phyloP scores from a whole-genome alignment of 2,888 invertebrate genomes.

The Trissolcus japonicus region DNA sequence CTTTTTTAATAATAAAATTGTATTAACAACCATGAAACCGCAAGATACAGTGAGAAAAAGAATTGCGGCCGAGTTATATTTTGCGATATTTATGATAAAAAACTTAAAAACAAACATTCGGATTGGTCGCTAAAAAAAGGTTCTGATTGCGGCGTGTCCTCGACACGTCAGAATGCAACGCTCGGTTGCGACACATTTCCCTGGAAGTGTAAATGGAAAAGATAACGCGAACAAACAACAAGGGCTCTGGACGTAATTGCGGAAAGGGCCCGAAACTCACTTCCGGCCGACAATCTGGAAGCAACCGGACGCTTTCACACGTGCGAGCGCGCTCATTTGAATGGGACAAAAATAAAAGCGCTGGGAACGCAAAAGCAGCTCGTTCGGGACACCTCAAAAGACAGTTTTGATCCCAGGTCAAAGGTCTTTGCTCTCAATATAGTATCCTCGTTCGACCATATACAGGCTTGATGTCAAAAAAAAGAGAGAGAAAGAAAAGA shows the following conservation, averaged over 20 bases:
- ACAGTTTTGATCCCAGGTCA: too few species aligned
- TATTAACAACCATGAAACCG: too few species aligned
- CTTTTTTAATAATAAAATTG: not conserved
- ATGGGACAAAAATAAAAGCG: slow-evolving; percentile 22
- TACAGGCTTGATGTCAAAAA: too few species aligned
- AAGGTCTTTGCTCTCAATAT: too few species aligned
- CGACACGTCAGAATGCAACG: slow-evolving; percentile 4
- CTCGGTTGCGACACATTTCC: slow-evolving; percentile 4
- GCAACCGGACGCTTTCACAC: slow-evolving; percentile 37
- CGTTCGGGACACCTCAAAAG: too few species aligned
- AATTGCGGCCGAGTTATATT: too few species aligned
- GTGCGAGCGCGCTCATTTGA: slow-evolving; percentile 30
- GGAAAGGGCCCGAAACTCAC: slow-evolving; percentile 66
- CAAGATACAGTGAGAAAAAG: too few species aligned
- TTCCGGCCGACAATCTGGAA: slow-evolving; percentile 63
- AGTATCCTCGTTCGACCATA: too few species aligned
- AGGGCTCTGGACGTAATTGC: slow-evolving; percentile 63
- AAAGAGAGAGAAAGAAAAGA: too few species aligned
- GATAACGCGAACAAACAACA: slow-evolving; percentile 27
- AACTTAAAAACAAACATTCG: too few species aligned
- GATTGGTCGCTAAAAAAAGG: too few species aligned
- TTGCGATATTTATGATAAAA: too few species aligned
- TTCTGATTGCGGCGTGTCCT: not conserved
- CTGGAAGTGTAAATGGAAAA: slow-evolving; percentile 12
- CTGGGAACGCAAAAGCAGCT: not conserved